These are phyloP conservation scores for Buathra laborator DNA, from an alignment of 2,888 invertebrate genomes.

Conservation along the genomic window DNA sequence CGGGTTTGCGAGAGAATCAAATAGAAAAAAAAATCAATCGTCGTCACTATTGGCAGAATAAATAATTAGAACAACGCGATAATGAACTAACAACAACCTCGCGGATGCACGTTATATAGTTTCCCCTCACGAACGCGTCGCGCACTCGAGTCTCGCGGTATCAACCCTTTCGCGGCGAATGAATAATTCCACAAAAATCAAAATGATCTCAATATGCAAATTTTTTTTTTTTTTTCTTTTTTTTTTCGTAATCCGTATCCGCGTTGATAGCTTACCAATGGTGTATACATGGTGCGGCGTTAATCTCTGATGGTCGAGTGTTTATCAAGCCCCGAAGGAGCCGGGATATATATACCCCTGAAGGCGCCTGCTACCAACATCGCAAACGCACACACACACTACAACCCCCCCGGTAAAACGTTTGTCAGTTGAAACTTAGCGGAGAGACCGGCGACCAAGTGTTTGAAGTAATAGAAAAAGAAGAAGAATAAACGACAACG, in stretches of 20 bases:
- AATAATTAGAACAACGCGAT: no score
- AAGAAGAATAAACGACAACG: slow-evolving; percentile 58
- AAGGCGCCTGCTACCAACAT: slow-evolving; percentile 76
- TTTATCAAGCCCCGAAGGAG: slow-evolving; percentile 79
- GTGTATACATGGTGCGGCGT: slow-evolving; percentile 80
- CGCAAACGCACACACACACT: slow-evolving; percentile 52
- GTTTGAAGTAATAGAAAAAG: slow-evolving; percentile 50
- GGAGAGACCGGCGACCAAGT: slow-evolving; percentile 13
- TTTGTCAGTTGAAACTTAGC: slow-evolving; percentile 32
- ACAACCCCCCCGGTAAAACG: slow-evolving; percentile 46
- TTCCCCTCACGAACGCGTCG: background rate
- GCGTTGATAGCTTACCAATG: slow-evolving; percentile 77
- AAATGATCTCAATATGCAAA: slow-evolving; percentile 3
- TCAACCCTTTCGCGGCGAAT: background rate
- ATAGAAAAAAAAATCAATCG: no score
- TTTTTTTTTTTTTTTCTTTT: background rate
- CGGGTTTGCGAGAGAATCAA: no score
- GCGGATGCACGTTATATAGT: background rate
- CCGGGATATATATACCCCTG: slow-evolving; percentile 81
- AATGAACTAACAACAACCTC: background rate
- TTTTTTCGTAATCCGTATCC: slow-evolving; percentile 48
- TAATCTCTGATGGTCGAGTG: slow-evolving; percentile 81
- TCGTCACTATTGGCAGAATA: no score
- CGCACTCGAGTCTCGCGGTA: background rate
- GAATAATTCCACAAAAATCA: background rate